phyloP scores from a whole-genome alignment of 2,888 invertebrate genomes.

The Trissonchulus latispiculum region DNA sequence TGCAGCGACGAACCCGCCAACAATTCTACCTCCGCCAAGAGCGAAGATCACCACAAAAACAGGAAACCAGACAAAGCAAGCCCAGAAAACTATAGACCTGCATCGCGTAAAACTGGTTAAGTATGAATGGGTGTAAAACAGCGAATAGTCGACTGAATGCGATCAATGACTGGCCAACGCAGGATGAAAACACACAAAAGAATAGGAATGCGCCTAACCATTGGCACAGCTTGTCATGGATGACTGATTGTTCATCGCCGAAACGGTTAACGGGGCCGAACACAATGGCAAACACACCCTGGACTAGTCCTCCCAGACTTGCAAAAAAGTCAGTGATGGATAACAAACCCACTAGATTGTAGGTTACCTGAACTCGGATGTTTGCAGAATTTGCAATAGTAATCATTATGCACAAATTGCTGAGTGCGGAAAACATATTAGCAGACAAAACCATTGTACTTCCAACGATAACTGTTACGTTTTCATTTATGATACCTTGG shows the following conservation, averaged over 20 bases:
- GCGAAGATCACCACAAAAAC: neutral
- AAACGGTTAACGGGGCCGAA: neutral
- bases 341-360: neutral
- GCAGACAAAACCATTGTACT: too few species aligned
- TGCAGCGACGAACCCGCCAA: neutral
- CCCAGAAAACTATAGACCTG: neutral
- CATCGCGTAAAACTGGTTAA: neutral
- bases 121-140: neutral
- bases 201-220: neutral
- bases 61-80: neutral
- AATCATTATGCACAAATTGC: neutral
- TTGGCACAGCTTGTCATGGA: neutral
- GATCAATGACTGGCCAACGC: neutral
- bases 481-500: too few species aligned
- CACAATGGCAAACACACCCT: too few species aligned
- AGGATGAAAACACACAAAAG: neutral
- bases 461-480: too few species aligned
- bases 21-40: neutral
- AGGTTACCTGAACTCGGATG: neutral
- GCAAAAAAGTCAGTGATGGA: neutral
- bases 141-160: neutral
- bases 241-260: neutral
- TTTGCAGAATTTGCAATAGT: neutral
- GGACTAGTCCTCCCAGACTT: too few species aligned
- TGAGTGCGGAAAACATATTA: neutral